phyloP scores from a whole-genome alignment of 1,140 invertebrate species.

The Drosophila navojoa region DNA sequence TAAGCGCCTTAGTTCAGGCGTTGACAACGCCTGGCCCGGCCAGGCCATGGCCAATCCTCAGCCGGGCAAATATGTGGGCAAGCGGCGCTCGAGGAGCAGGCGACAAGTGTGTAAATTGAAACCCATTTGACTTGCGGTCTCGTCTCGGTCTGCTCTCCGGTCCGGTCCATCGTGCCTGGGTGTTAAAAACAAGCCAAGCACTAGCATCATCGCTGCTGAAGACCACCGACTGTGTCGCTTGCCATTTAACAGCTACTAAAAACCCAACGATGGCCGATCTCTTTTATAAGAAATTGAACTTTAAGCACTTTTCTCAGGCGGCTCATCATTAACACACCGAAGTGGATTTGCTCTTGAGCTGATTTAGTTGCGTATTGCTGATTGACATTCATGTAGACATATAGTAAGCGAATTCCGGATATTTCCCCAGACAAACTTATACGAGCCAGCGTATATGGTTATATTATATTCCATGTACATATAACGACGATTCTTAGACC shows the following conservation, averaged over 20 bases:
- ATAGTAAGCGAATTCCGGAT: too few species aligned
- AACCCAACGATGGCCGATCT: conserved; percentile 60
- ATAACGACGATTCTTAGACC: too few species aligned
- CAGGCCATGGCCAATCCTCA: conserved; percentile 10
- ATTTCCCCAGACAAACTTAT: too few species aligned
- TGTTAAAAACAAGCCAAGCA: conserved; percentile 72
- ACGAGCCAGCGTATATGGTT: too few species aligned
- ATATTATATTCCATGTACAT: too few species aligned
- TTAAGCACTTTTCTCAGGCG: conserved; percentile 38
- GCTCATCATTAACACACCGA: conserved; percentile 51
- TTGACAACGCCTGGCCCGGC: conserved; percentile 56
- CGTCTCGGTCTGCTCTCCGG: neutral
- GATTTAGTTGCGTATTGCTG: neutral
- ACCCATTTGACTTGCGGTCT: conserved; percentile 56
- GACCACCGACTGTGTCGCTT: conserved; percentile 70
- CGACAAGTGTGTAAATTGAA: conserved; percentile 77
- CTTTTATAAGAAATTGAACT: conserved; percentile 38
- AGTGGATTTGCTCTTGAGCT: conserved; percentile 60
- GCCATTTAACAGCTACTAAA: conserved; percentile 80
- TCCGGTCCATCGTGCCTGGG: conserved; percentile 39
- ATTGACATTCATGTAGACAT: neutral
- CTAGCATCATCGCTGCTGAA: conserved; percentile 50
- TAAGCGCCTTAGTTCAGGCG: conserved; percentile 75
- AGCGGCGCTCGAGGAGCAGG: conserved; percentile 24
- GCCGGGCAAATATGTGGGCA: conserved; percentile 55